phyloP scores from a whole-genome alignment of 2,113 vertebrate species.

The Alaudala cheleensis region DNA sequence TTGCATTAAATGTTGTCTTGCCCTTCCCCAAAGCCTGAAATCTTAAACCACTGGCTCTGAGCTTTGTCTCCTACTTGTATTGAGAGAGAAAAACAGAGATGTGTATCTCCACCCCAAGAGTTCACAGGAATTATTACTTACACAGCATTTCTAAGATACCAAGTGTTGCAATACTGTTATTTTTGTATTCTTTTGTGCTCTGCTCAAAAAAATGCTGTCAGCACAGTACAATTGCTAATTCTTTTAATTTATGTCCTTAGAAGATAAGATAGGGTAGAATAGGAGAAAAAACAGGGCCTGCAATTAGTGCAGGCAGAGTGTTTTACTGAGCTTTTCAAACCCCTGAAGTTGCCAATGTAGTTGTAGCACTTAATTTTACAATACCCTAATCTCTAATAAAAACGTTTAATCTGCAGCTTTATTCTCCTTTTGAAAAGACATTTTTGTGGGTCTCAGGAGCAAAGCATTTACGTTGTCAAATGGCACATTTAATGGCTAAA shows the following conservation, averaged over 20 bases:
- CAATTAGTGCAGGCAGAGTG: neutral
- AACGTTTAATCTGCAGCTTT: neutral
- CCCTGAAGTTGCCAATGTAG: neutral
- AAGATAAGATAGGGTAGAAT: neutral
- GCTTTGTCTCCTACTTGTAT: neutral
- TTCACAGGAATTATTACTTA: neutral
- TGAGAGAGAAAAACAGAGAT: neutral
- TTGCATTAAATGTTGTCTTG: neutral
- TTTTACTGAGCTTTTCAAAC: neutral
- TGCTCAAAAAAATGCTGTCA: neutral
- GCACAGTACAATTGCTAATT: neutral
- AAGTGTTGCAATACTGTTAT: neutral
- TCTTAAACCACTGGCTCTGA: neutral
- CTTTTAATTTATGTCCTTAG: neutral
- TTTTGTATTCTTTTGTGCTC: neutral
- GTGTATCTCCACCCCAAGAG: neutral
- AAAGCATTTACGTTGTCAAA: conserved; percentile 1
- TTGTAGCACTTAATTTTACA: conserved; percentile 22
- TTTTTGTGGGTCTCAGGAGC: neutral
- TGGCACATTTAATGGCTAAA: neutral
- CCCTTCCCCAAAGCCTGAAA: neutral
- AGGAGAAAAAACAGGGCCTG: neutral
- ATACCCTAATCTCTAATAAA: conserved; percentile 3
- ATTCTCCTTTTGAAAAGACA: neutral
- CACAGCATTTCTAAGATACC: neutral